Conservation (phyloP, 2,797 vertebrate species). For the Semotilus atromaculatus region DNA sequence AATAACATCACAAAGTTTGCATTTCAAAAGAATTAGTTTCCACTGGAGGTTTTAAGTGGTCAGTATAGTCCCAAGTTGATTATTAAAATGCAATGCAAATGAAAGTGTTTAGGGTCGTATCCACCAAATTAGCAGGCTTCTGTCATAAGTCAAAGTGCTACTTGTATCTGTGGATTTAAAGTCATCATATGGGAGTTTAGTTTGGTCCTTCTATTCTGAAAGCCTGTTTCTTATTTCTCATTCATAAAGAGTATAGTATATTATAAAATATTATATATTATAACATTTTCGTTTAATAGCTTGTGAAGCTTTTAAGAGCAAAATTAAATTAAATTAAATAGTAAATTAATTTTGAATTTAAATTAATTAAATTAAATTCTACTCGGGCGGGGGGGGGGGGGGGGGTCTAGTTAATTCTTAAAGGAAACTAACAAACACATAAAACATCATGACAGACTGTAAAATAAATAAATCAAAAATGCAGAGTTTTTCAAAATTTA, state of each 20-base stretch:
- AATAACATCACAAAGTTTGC: conserved; percentile 26
- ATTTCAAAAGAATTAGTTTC: conserved; percentile 26
- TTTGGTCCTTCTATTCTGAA: background rate
- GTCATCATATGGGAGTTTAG: background rate
- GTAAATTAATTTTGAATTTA: too few species aligned
- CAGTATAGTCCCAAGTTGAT: conserved; percentile 6
- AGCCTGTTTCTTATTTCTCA: background rate
- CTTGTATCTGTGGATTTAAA: background rate
- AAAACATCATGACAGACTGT: too few species aligned
- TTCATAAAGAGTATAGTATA: too few species aligned
- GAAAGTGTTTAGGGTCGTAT: background rate
- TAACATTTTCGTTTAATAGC: background rate
- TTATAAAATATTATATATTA: background rate
- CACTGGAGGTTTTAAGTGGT: background rate
- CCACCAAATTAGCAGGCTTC: conserved; percentile 7
- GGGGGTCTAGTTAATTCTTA: too few species aligned
- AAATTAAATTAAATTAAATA: background rate
- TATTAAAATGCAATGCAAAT: conserved; percentile 36
- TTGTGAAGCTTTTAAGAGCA: background rate
- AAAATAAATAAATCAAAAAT: too few species aligned
- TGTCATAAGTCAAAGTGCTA: background rate
- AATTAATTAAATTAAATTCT: too few species aligned
- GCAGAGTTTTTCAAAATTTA: too few species aligned
- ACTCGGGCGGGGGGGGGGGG: too few species aligned
- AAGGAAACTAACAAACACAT: too few species aligned